Evolutionary conservation across 2,797 vertebrate genomes (phyloP).

Genomic region (Chelonia mydas): DNA sequence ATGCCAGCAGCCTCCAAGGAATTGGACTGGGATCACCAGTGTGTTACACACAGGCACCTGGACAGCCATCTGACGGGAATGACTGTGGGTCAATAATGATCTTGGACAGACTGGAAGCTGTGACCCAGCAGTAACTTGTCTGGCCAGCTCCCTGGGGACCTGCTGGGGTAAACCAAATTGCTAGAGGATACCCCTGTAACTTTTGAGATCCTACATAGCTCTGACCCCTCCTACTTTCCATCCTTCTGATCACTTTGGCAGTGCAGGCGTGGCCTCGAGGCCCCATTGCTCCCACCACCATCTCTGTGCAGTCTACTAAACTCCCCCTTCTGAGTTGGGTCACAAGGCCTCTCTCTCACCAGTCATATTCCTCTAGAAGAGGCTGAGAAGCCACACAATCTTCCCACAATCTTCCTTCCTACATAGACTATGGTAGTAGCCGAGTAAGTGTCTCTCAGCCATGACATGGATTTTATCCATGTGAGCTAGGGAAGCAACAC

Average conservation of each 20-base stretch:
- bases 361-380: neutral
- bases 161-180: neutral
- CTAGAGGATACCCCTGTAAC: neutral
- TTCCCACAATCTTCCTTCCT: neutral
- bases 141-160: neutral
- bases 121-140: neutral
- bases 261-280: no score
- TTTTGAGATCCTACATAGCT: neutral
- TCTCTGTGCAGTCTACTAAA: neutral
- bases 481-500: neutral
- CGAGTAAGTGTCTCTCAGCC: no score
- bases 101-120: neutral
- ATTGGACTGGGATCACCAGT: neutral
- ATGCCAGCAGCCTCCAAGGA: neutral
- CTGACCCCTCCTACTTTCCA: neutral
- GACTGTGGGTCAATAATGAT: neutral
- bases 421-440: neutral
- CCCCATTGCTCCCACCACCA: neutral
- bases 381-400: neutral
- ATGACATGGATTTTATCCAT: neutral
- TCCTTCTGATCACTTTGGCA: neutral
- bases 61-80: neutral
- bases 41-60: rapidly evolving
- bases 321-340: neutral
- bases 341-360: neutral